Evolutionary conservation across 2,113 vertebrate species (phyloP), one percentile per base, ranked within the genome.

Genomic region (Perca flavescens): DNA sequence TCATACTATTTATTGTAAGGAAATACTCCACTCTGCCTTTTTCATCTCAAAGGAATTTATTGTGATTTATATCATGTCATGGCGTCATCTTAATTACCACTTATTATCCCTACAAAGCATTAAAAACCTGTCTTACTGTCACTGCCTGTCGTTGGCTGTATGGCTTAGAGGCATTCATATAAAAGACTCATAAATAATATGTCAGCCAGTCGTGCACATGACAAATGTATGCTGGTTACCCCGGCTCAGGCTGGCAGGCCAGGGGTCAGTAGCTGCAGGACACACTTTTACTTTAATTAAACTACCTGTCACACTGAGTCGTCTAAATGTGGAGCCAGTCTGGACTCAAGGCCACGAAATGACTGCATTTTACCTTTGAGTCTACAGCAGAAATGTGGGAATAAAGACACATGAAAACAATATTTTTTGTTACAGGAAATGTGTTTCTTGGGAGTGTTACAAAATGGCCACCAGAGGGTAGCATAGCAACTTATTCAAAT

Each of bases 231-330:
- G 28, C 81, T 86, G 83, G 83, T 77, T 88, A 78, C 80, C 66
- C 86, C 9, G 7, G 66, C 87, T 82, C 40, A 61, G 88, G 64
- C 86, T 80, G 75, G 83, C 64, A 58, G 86, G 57, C 61, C 82
- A 82, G 84, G 86, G 74, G 77, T 86, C 87, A 89, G 77, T 88
- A 50, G 86, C 90, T 89, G 82, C 80, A 68, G 88, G 92, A 84
- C 84, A 70, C 66, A 86, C 79, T 70, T 90, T 74, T 89, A 28
- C 75, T 88, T 91, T 92, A 90, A 93, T 93, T 93, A 93, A 88
- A 86, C 65, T 81, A 88, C 70, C 81, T 84, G 91, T 62, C 91
- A 90, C 63, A 53, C 76, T 70, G 65, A 88, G 75, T 10, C 71
- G 10, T 64, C 81, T 82, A 28, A 86, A 80, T 71, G 50, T 66